phyloP scores from a whole-genome alignment of 1,140 invertebrate species.

The Drosophila mojavensis region DNA sequence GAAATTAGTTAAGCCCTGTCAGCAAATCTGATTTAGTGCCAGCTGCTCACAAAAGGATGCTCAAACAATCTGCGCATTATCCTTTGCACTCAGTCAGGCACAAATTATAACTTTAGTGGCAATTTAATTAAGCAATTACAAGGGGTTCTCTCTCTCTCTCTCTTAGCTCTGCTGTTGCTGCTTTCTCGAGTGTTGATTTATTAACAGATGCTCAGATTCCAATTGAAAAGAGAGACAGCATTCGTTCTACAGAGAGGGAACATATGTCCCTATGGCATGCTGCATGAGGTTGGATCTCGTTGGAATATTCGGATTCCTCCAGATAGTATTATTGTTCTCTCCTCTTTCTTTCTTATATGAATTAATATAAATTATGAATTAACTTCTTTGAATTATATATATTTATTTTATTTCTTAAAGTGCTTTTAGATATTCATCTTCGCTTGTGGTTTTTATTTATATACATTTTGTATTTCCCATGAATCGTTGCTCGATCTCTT shows the following conservation, averaged over 20 bases:
- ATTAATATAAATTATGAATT: no score
- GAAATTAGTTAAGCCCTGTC: slow-evolving; percentile 81
- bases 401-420: no score
- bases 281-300: neutral
- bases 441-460: no score
- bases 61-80: slow-evolving; percentile 27
- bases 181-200: slow-evolving; percentile 63
- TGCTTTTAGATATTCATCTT: no score
- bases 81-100: slow-evolving; percentile 23
- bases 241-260: neutral
- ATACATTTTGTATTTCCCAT: no score
- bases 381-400: no score
- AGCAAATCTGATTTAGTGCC: slow-evolving; percentile 81
- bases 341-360: no score
- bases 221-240: neutral
- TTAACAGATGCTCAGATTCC: slow-evolving; percentile 29
- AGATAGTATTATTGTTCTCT: no score
- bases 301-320: neutral
- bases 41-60: slow-evolving; percentile 35
- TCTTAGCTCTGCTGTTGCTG: slow-evolving; percentile 1
- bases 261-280: slow-evolving; percentile 2
- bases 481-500: no score
- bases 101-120: slow-evolving; percentile 79
- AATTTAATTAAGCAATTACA: slow-evolving; percentile 83
- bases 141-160: slow-evolving; percentile 41